Conservation (phyloP, 2,113 vertebrate genomes). For the Oceanites oceanicus region DNA sequence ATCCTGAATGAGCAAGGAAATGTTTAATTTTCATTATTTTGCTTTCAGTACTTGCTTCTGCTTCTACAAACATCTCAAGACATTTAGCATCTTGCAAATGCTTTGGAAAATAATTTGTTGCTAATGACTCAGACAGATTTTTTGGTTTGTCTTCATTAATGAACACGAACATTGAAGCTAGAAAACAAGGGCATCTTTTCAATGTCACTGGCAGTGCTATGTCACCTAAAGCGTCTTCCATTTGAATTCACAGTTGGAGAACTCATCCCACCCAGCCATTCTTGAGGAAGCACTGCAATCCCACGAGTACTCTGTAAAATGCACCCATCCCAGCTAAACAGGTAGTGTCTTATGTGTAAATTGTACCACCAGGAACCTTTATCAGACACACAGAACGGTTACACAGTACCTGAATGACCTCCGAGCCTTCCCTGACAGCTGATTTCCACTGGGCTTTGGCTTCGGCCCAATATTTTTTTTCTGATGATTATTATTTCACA, state of each 20-base stretch:
- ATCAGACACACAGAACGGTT: not conserved
- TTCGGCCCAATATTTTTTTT: not conserved
- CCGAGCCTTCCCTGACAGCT: not conserved
- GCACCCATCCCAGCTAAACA: not conserved
- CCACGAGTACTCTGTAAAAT: not conserved
- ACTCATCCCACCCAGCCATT: not conserved
- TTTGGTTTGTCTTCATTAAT: not conserved
- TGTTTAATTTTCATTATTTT: constrained; percentile 39
- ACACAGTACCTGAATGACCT: not conserved
- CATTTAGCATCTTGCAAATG: constrained; percentile 3
- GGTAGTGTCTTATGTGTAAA: not conserved
- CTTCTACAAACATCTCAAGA: constrained; percentile 29
- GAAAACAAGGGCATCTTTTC: not conserved
- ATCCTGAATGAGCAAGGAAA: constrained; percentile 3
- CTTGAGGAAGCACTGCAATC: not conserved
- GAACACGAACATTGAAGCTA: not conserved
- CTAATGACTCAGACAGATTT: not conserved
- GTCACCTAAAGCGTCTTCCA: not conserved
- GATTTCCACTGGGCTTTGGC: not conserved
- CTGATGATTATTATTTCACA: not conserved
- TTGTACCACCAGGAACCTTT: not conserved
- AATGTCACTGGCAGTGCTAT: not conserved
- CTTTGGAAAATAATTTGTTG: constrained; percentile 7
- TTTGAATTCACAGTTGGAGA: not conserved
- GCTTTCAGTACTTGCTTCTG: constrained; percentile 1